A percentile compares a stretch with the other conserved stretches of the same genome.
These are phyloP conservation scores for Cistogaster globosa DNA, from an alignment of 2,888 invertebrate species.

Conservation along the genomic window DNA sequence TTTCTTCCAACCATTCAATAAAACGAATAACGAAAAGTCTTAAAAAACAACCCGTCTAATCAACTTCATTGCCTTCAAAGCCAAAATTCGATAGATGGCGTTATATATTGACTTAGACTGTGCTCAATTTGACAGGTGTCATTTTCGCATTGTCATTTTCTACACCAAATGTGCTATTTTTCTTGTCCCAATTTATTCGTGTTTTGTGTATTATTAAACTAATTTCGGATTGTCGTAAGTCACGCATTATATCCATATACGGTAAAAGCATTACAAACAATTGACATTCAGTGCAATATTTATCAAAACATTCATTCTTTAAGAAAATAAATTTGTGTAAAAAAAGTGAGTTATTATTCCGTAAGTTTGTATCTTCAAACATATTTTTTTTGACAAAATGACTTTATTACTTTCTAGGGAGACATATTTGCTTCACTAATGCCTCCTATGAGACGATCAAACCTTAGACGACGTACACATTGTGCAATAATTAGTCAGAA, in stretches of 20 bases:
- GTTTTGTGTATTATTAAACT: constrained; percentile 14
- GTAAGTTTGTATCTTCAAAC: too few relatives aligned
- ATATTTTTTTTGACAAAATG: constrained; percentile 37
- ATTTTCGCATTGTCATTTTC: neutral
- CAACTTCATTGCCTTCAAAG: too few relatives aligned
- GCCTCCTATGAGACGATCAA: constrained; percentile 60
- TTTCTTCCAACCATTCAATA: too few relatives aligned
- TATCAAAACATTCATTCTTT: constrained; percentile 30
- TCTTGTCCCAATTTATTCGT: neutral
- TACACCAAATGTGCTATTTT: neutral
- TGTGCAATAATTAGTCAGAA: constrained; percentile 54
- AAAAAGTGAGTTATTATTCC: constrained; percentile 28
- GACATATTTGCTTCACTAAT: constrained; percentile 62
- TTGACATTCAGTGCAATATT: constrained; percentile 8
- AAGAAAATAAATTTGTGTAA: constrained; percentile 24
- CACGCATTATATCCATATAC: constrained; percentile 17
- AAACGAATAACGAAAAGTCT: too few relatives aligned
- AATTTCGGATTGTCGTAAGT: constrained; percentile 20
- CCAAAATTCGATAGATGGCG: too few relatives aligned
- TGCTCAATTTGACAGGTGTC: neutral
- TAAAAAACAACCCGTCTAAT: too few relatives aligned
- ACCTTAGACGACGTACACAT: constrained; percentile 50
- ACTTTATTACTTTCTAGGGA: constrained; percentile 35
- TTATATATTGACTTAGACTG: neutral
- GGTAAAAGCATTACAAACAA: constrained; percentile 29